phyloP scores from a whole-genome alignment of 2,113 vertebrate genomes.

The Oenanthe oenanthe region DNA sequence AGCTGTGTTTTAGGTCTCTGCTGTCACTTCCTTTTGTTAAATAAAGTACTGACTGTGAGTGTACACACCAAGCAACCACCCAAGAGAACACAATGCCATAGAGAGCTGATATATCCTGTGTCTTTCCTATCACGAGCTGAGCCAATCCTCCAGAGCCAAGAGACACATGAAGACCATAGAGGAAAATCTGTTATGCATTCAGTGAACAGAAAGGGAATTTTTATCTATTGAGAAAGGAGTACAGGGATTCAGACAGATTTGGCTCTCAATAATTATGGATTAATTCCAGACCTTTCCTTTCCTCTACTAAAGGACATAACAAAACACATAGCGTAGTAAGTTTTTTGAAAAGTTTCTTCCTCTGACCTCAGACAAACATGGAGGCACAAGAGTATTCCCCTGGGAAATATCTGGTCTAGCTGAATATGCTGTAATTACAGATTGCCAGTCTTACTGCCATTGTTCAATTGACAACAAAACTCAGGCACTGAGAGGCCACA shows the following conservation, averaged over 20 bases:
- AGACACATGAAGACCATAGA: background rate
- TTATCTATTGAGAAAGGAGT: background rate
- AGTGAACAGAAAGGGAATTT: constrained; percentile 14
- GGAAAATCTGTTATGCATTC: background rate
- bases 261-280: background rate
- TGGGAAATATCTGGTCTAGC: background rate
- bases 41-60: background rate
- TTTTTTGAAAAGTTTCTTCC: background rate
- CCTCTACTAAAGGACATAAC: background rate
- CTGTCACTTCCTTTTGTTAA: background rate
- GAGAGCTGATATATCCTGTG: background rate
- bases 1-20: background rate
- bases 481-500: background rate
- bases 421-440: constrained; percentile 18
- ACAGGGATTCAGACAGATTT: background rate
- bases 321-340: background rate
- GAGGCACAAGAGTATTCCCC: background rate
- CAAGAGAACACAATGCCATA: background rate
- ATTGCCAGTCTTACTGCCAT: background rate
- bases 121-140: background rate
- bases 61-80: background rate
- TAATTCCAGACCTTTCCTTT: background rate
- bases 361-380: constrained; percentile 14
- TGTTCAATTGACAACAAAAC: background rate
- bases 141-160: background rate